phyloP scores from a whole-genome alignment of 2,888 invertebrate genomes.

The Cryptus armator region DNA sequence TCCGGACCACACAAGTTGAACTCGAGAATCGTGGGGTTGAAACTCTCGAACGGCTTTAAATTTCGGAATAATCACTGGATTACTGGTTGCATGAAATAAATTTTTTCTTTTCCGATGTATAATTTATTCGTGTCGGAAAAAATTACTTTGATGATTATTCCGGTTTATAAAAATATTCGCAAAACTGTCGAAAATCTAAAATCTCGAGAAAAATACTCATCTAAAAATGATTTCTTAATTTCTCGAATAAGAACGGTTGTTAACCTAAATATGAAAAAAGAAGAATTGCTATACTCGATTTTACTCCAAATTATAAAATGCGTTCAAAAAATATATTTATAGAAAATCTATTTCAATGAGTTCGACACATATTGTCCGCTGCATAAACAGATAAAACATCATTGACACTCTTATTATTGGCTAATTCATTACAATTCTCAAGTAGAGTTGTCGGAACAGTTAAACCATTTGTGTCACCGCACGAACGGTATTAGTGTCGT shows the following conservation, averaged over 20 bases:
- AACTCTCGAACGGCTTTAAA: background rate
- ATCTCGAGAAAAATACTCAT: too few species aligned
- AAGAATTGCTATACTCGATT: too few species aligned
- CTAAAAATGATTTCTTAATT: too few species aligned
- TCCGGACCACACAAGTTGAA: conserved; percentile 20
- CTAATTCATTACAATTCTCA: conserved; percentile 2
- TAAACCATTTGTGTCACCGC: conserved; percentile 35
- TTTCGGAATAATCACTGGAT: background rate
- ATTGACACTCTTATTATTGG: background rate
- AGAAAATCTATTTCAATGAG: background rate
- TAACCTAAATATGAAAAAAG: too few species aligned
- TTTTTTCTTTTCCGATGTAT: too few species aligned
- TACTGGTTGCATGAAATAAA: background rate
- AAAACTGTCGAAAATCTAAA: too few species aligned
- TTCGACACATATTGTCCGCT: background rate
- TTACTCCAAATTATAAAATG: too few species aligned
- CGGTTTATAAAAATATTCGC: too few species aligned
- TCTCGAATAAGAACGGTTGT: too few species aligned
- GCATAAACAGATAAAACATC: background rate
- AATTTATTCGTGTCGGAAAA: too few species aligned
- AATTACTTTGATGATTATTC: too few species aligned
- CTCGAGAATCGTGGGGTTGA: background rate
- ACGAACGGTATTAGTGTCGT: conserved; percentile 43
- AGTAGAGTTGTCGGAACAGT: conserved; percentile 31
- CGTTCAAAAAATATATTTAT: too few species aligned